Evolutionary conservation across 2,113 vertebrate genomes (phyloP).

Genomic region (Platichthys stellatus): DNA sequence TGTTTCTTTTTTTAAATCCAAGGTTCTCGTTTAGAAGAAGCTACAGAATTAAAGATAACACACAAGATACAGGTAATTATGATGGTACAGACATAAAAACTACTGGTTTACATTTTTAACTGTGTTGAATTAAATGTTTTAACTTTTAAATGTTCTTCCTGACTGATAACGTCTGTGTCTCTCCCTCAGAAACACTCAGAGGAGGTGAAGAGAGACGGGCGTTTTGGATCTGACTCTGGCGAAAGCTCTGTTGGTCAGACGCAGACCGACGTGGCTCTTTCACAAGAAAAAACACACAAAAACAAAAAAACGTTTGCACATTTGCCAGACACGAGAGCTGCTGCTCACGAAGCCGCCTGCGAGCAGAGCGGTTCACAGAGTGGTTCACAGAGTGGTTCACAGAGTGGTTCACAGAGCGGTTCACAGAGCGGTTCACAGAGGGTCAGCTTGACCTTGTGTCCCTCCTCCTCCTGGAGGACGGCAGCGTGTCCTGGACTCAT

Average conservation of each 20-base stretch:
- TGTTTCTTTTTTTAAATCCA: not conserved
- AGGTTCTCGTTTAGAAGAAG: slow-evolving; percentile 61
- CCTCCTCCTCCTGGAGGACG: too few species aligned
- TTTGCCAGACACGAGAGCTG: slow-evolving; percentile 36
- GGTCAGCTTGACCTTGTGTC: too few species aligned
- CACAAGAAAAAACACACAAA: not conserved
- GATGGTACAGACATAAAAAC: too few species aligned
- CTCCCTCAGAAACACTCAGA: slow-evolving; percentile 44
- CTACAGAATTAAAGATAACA: slow-evolving; percentile 11
- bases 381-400: too few species aligned
- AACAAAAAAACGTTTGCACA: slow-evolving; percentile 58
- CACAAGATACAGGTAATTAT: slow-evolving; percentile 23
- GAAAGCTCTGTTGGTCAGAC: not conserved
- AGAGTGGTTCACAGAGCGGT: too few species aligned
- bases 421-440: too few species aligned
- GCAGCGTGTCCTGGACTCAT: not conserved
- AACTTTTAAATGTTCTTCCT: not conserved
- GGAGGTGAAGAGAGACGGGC: slow-evolving; percentile 7
- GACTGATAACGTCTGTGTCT: not conserved
- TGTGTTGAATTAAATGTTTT: too few species aligned
- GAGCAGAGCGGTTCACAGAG: too few species aligned
- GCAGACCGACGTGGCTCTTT: slow-evolving; percentile 23
- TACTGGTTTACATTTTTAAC: too few species aligned
- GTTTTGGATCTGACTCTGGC: not conserved
- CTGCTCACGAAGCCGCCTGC: too few species aligned